Base-by-base conservation (phyloP, 35 echinoderm and acorn worm species). In the Lytechinus pictus region DNA sequence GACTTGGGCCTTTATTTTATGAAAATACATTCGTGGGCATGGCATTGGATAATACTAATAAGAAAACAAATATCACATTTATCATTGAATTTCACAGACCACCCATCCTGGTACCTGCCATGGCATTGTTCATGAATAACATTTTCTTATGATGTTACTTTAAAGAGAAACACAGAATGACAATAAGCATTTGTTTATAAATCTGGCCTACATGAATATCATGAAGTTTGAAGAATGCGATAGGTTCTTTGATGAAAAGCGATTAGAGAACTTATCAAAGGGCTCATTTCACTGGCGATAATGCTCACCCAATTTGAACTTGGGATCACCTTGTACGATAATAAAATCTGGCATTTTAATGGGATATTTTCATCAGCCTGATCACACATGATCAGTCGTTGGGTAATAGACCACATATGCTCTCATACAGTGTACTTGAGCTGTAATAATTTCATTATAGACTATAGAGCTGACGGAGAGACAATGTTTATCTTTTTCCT, bases 131-230 rank as follows among this genome's bases (percentile, higher is more conserved):
- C 6, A 79, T 1, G n/a, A 79, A 79, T 4, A 79, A 79, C 16
- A 79, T 24, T 24, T n/a, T 79, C 21, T 19, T 7, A 19, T 5
- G n/a, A 79, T 79, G 66, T 79, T 27, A 79, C 66, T 19, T 79
- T 0, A 19, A 79, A 7, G n/a, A 79, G 61, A 79, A 79, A 79
- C 19, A 79, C 66, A 79, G 19, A 24, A 79, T 16, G 8, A 79
- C 66, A 79, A 79, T n/a, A 79, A 79, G 66, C 16, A 79, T 79
- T 79, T 79, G 66, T 79, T 79, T 79, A 79, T 24, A 79, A 79
- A 79, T 1, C 21, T 5, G 66, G 66, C 66, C 66, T n/a, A 79
- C 66, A 79, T 24, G 66, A 79, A 79, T 79, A 16, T 16, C 21
- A 24, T 79, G 16, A 79, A 79, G 21, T 24, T 79, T 5, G 57